Percentiles rank a stretch among this genome's conserved stretches.
phyloP scores from a whole-genome alignment of 2,797 vertebrate species.

The Cossypha polioptera region DNA sequence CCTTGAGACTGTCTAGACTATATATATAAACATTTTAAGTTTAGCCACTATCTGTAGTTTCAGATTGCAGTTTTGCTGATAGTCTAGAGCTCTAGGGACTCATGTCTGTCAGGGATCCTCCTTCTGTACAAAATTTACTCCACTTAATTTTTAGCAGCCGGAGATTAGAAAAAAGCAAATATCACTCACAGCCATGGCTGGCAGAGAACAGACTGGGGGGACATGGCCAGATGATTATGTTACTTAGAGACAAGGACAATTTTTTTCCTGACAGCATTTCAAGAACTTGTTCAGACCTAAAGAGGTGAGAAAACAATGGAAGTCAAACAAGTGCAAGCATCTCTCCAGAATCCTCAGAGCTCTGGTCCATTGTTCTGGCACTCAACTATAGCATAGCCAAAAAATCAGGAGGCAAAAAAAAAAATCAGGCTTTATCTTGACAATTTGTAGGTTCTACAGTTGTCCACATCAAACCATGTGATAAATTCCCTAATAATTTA shows the following conservation, averaged over 20 bases:
- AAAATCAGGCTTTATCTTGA: background rate
- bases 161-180: background rate
- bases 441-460: background rate
- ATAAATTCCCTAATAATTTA: background rate
- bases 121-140: background rate
- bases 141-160: background rate
- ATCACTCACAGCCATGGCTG: background rate
- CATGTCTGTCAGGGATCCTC: background rate
- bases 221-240: background rate
- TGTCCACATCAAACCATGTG: background rate
- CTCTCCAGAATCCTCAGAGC: background rate
- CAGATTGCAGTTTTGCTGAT: background rate
- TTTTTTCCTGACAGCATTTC: background rate
- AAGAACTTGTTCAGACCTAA: background rate
- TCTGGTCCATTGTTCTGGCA: background rate
- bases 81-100: background rate
- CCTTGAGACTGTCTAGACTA: background rate
- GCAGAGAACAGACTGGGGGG: constrained; percentile 3
- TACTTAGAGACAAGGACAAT: background rate
- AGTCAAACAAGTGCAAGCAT: background rate
- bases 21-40: background rate
- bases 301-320: background rate
- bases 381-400: background rate
- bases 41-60: background rate
- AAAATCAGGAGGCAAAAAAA: background rate